phyloP scores from a whole-genome alignment of 1,140 invertebrate species.

The Scaptodrosophila lebanonensis region DNA sequence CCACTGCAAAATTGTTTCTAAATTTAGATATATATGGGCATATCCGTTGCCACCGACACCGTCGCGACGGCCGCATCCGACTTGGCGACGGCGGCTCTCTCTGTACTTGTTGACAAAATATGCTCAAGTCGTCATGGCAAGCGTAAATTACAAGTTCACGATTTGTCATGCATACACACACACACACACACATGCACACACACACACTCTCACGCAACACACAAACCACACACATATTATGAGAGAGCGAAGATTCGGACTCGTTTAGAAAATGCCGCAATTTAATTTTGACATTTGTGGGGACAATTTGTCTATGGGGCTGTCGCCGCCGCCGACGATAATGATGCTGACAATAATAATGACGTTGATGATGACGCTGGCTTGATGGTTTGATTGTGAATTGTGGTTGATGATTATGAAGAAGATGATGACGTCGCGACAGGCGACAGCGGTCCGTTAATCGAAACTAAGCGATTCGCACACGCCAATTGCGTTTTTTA shows the following conservation, averaged over 20 bases:
- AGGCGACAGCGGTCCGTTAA: too few species aligned
- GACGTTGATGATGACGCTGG: conserved; percentile 7
- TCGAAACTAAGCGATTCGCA: conserved; percentile 24
- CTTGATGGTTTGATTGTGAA: too few species aligned
- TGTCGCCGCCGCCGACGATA: conserved; percentile 26
- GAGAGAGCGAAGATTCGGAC: too few species aligned
- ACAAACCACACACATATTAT: too few species aligned
- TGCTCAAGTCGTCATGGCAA: too few species aligned
- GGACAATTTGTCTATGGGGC: conserved; percentile 62
- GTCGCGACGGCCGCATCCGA: too few species aligned
- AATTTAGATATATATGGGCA: conserved; percentile 39
- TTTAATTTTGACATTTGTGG: conserved; percentile 50
- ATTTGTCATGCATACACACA: conserved; percentile 35
- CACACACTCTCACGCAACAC: too few species aligned
- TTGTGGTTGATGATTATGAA: conserved; percentile 7
- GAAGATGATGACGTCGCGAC: conserved; percentile 7
- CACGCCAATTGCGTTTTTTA: conserved; percentile 40
- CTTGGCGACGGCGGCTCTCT: too few species aligned
- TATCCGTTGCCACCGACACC: too few species aligned
- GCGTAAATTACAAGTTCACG: conserved; percentile 69
- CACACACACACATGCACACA: too few species aligned
- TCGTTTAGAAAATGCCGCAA: conserved; percentile 65
- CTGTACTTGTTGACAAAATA: too few species aligned
- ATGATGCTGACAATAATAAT: conserved; percentile 26
- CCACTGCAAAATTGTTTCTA: conserved; percentile 27